Evolutionary conservation across 2,113 vertebrate genomes (phyloP).

Genomic region (Ailuropoda melanoleuca): DNA sequence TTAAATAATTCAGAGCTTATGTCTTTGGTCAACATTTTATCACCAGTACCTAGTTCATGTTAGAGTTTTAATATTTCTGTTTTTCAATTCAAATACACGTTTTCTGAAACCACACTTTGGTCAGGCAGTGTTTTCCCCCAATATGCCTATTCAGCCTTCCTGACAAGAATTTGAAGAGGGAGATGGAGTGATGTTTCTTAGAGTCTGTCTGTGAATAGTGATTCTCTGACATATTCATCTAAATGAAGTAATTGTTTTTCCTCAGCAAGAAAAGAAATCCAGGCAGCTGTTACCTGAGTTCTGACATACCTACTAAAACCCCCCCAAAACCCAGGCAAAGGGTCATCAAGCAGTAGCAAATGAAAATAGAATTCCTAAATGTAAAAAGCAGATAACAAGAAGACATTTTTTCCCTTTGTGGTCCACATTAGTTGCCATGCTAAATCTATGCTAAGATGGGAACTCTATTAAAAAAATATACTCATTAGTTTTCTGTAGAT

Average conservation of each 20-base stretch:
- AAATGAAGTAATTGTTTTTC: constrained; percentile 18
- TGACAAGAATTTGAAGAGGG: constrained; percentile 42
- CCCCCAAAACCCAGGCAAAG: not conserved
- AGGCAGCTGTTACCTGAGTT: not conserved
- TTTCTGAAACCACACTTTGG: not conserved
- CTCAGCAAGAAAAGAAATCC: not conserved
- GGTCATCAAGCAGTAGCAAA: not conserved
- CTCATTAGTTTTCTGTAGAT: not conserved
- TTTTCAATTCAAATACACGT: not conserved
- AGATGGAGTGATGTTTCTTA: constrained; percentile 15
- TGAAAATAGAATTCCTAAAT: not conserved
- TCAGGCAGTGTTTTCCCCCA: not conserved
- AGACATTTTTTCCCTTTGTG: not conserved
- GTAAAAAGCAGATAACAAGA: not conserved
- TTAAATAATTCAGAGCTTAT: not conserved
- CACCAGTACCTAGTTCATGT: not conserved
- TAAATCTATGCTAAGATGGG: not conserved
- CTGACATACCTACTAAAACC: not conserved
- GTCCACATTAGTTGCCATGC: not conserved
- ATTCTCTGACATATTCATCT: constrained; percentile 26
- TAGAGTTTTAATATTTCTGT: not conserved
- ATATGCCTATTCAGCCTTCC: not conserved
- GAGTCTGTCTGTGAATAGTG: not conserved
- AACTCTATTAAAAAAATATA: not conserved
- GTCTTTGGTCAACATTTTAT: not conserved